These are phyloP conservation scores for Orycteropus afer DNA, from an alignment of 2,113 vertebrate genomes.

Conservation along the genomic window DNA sequence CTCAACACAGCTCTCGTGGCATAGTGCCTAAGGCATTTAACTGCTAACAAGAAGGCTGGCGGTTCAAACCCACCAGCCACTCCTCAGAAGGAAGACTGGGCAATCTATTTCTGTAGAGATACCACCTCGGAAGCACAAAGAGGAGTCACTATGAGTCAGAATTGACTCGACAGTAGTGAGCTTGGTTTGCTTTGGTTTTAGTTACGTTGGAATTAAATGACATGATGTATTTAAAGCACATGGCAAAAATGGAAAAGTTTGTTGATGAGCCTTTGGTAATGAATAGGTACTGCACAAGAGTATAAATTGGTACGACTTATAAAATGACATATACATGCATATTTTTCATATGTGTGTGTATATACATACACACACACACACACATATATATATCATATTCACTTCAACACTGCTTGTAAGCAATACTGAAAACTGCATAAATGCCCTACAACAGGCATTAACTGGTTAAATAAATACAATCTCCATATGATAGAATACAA, in stretches of 20 bases:
- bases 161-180: too few relatives aligned
- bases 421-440: background rate
- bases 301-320: background rate
- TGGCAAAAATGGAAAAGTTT: slow-evolving; percentile 32
- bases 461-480: background rate
- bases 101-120: too few relatives aligned
- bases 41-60: too few relatives aligned
- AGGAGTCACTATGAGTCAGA: too few relatives aligned
- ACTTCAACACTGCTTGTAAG: background rate
- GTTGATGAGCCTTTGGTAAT: background rate
- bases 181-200: too few relatives aligned
- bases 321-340: background rate
- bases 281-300: background rate
- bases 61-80: too few relatives aligned
- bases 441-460: background rate
- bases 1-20: too few relatives aligned
- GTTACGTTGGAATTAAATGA: slow-evolving; percentile 14
- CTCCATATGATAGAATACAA: background rate
- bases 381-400: background rate
- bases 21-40: background rate
- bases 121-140: too few relatives aligned
- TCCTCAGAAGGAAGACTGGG: too few relatives aligned
- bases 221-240: background rate
- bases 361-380: background rate
- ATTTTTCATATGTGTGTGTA: background rate